phyloP scores from a whole-genome alignment of 1,140 invertebrate species.

The Drosophila navojoa region DNA sequence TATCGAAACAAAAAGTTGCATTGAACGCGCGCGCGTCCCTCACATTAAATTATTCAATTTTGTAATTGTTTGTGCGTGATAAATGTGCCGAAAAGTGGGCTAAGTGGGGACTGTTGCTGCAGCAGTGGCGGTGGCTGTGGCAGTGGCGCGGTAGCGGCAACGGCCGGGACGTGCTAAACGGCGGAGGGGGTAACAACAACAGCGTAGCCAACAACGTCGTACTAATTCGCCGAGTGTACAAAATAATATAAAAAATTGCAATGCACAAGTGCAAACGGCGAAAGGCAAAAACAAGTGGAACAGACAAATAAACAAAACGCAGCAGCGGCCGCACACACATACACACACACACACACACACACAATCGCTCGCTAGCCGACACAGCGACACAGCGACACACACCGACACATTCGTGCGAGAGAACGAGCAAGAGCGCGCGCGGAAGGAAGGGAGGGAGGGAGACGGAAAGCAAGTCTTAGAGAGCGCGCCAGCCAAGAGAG shows the following conservation, averaged over 20 bases:
- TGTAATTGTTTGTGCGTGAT: constrained; percentile 28
- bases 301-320: constrained; percentile 64
- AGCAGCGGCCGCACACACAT: constrained; percentile 39
- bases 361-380: not conserved
- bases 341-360: constrained; percentile 27
- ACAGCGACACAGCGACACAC: too few relatives aligned
- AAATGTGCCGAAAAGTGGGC: constrained; percentile 11
- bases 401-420: constrained; percentile 2
- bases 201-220: constrained; percentile 11
- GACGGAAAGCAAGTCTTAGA: constrained; percentile 9
- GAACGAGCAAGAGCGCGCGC: constrained; percentile 12
- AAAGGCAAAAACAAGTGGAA: constrained; percentile 73
- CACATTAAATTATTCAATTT: constrained; percentile 4
- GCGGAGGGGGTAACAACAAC: constrained; percentile 9
- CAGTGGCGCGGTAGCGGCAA: not conserved
- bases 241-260: constrained; percentile 41
- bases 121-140: constrained; percentile 1
- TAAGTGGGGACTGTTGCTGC: not conserved
- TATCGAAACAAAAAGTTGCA: constrained; percentile 1
- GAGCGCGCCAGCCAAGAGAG: constrained; percentile 9
- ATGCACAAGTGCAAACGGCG: constrained; percentile 56
- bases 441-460: not conserved
- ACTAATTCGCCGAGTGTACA: constrained; percentile 29
- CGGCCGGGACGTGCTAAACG: not conserved
- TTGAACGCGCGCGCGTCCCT: constrained; percentile 5